Evolutionary conservation across 2,797 vertebrate species (phyloP), one percentile per base, ranked within the genome.

Genomic region (Premnoplex brunnescens): DNA sequence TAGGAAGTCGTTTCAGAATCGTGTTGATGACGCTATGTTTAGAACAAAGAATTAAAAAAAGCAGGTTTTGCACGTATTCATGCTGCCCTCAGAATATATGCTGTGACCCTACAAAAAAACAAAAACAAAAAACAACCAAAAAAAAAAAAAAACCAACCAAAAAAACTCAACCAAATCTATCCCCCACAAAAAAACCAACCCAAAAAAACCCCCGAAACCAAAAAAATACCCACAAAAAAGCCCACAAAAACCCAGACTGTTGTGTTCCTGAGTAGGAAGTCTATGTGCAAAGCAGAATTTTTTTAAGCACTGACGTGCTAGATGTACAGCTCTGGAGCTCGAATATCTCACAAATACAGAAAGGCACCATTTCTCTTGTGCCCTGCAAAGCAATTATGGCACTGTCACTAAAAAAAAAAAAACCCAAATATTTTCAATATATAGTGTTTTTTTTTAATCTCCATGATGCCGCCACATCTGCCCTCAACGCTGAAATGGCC

Each of bases 181-280:
- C 46, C 46, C 46, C 20, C 46, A 28, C 18, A 12, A 36, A 72
- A 79, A 41, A 44, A 44, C 9, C 21, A 4, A 10, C 18, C 27
- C 9, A 10, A 13, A 28, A 66, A 32, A 4, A 2, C 0, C 3
- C 12, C 48, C 23, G 5, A 46, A 46, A 23, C 48, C 13, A 27
- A 49, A 49, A 27, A 26, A 16, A 49, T 48, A 48, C 27, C 28
- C 28, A 30, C 30, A 32, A 43, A 79, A 79, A 41, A 3, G 12
- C 18, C 37, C 43, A 54, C 10, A 13, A 10, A 37, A 66, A 22
- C 4, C 4, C 15, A n/a, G 15, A 44, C 10, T 3, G 2, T 7
- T 41, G 34, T 11, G 9, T 32, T 51, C 43, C 73, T 24, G 14
- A 23, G 15, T 46, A 85, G 49, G 32, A 82, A 77, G 36, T 19